A percentile compares a stretch with the other conserved stretches of the same genome.
Evolutionary conservation across 2,113 vertebrate genomes (phyloP).

Genomic region (Trogon melanurus): DNA sequence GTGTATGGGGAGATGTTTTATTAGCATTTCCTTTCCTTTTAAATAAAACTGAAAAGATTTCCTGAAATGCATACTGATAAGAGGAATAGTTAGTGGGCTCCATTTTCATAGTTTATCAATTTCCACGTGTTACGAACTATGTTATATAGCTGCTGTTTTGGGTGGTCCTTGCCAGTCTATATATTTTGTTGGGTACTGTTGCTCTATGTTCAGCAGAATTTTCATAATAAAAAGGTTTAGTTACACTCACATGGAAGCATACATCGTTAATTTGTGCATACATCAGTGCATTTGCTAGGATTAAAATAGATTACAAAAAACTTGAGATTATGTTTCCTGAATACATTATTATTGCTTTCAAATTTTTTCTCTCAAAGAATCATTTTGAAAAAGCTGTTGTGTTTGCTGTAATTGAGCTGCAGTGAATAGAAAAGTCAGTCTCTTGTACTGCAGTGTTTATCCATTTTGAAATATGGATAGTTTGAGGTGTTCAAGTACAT

Average conservation of each 20-base stretch:
- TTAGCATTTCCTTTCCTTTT: constrained; percentile 13
- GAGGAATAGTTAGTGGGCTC: not conserved
- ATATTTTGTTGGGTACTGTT: not conserved
- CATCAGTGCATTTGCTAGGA: not conserved
- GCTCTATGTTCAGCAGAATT: not conserved
- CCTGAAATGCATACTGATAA: not conserved
- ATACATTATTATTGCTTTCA: not conserved
- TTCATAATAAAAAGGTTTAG: not conserved
- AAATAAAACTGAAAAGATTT: constrained; percentile 43
- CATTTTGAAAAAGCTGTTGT: constrained; percentile 46
- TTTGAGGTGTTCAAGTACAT: constrained; percentile 45
- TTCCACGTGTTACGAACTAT: not conserved
- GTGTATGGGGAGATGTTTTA: not conserved
- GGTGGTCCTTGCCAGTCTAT: not conserved
- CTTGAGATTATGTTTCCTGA: not conserved
- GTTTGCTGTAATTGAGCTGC: constrained; percentile 52
- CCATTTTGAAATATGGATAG: constrained; percentile 54
- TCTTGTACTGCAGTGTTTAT: constrained; percentile 44
- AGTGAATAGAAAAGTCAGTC: constrained; percentile 42
- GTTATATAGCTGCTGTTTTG: not conserved
- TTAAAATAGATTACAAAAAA: constrained; percentile 27
- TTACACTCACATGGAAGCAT: not conserved
- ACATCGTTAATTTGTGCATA: not conserved
- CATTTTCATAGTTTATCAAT: not conserved
- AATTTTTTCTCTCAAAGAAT: constrained; percentile 26